phyloP scores from a whole-genome alignment of 53 echinoderm and acorn worm genomes.

The Pentamera pediparva region DNA sequence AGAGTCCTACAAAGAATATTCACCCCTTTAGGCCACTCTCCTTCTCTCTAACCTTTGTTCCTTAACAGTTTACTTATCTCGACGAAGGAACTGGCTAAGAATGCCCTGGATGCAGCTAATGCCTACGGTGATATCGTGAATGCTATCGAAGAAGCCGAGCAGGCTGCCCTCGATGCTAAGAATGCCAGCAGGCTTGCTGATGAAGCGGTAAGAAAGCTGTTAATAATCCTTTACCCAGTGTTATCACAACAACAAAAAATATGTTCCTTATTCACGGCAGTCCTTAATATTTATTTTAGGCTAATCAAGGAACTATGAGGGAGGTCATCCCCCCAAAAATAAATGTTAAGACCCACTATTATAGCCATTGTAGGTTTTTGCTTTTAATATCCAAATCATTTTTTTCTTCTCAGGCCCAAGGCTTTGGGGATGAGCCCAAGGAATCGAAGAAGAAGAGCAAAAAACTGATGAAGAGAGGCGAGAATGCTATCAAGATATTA shows the following conservation, averaged over 20 bases:
- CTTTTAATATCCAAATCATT: not conserved
- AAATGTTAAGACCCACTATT: too few species aligned
- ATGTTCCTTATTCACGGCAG: too few species aligned
- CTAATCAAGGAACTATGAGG: too few species aligned
- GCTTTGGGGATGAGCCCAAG: constrained; percentile 60
- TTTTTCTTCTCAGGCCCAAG: constrained; percentile 37
- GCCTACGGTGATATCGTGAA: constrained; percentile 62
- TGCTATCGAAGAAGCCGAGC: constrained; percentile 76
- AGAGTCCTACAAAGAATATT: not conserved
- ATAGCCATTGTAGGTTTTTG: too few species aligned
- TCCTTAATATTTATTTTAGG: too few species aligned
- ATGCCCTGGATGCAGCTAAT: constrained; percentile 71
- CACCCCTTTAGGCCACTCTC: too few species aligned
- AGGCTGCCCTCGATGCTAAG: constrained; percentile 62
- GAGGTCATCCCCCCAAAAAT: too few species aligned
- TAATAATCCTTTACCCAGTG: not conserved
- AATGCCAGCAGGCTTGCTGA: constrained; percentile 64
- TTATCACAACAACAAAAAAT: too few species aligned
- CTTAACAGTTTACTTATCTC: constrained; percentile 24
- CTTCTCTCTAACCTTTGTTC: too few species aligned
- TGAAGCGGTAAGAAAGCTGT: constrained; percentile 32
- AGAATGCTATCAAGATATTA: constrained; percentile 41
- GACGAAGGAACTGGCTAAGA: constrained; percentile 53
- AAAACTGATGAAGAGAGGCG: constrained; percentile 59
- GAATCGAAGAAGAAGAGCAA: constrained; percentile 61